Conservation (phyloP, 2,113 vertebrate species). For the Pomatorhinus ruficollis region DNA sequence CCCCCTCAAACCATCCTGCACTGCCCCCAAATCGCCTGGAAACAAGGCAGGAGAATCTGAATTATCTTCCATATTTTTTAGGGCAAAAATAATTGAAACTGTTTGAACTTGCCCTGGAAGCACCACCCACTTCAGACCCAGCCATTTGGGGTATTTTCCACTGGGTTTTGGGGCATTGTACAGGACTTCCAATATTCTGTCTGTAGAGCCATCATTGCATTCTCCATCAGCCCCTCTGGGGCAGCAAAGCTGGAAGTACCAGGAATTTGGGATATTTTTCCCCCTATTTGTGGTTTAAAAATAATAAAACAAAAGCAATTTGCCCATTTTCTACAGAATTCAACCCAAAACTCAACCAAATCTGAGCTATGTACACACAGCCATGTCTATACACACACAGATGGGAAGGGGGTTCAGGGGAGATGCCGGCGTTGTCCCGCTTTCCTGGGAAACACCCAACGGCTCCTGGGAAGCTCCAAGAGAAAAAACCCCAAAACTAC, state of each 20-base stretch:
- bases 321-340: neutral
- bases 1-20: neutral
- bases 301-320: neutral
- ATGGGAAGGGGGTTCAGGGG: neutral
- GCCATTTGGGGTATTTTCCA: conserved; percentile 58
- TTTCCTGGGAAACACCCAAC: neutral
- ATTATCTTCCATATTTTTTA: neutral
- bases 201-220: conserved; percentile 30
- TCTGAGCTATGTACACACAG: neutral
- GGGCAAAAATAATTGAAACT: conserved; percentile 40
- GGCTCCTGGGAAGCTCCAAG: neutral
- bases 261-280: neutral
- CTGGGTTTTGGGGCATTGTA: conserved; percentile 43
- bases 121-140: neutral
- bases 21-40: conserved; percentile 5
- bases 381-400: neutral
- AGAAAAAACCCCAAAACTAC: neutral
- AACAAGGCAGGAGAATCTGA: conserved; percentile 36
- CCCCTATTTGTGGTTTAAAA: neutral
- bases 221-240: conserved; percentile 13
- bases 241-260: conserved; percentile 51
- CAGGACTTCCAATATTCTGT: conserved; percentile 21
- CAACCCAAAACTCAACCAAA: neutral
- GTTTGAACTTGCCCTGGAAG: neutral
- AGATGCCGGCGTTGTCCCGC: neutral